Evolutionary conservation across 2,797 vertebrate genomes (phyloP).

Genomic region (Catostomus latipinnis): DNA sequence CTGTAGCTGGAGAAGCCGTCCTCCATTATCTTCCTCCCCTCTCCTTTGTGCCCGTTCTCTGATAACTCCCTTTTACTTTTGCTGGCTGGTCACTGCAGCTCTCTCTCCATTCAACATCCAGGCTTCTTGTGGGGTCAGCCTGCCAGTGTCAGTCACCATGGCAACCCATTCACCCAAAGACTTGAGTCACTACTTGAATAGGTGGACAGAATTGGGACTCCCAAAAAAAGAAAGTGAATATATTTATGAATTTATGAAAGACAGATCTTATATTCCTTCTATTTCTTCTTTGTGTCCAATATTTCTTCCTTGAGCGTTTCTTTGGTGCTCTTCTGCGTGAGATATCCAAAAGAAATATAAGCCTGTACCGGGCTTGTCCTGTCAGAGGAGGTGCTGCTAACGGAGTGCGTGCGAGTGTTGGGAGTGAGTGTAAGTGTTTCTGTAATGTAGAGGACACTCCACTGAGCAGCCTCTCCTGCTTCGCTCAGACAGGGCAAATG

Average conservation of each 20-base stretch:
- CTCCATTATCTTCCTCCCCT: slow-evolving; percentile 85
- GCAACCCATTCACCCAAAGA: slow-evolving; percentile 83
- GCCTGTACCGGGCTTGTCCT: slow-evolving; percentile 70
- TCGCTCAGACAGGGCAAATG: slow-evolving; percentile 66
- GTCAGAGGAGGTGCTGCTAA: slow-evolving; percentile 54
- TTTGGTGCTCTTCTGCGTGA: slow-evolving; percentile 67
- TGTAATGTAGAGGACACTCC: slow-evolving; percentile 79
- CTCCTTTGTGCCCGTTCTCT: slow-evolving; percentile 51
- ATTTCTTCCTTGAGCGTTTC: slow-evolving; percentile 49
- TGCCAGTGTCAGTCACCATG: slow-evolving; percentile 87
- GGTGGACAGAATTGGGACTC: slow-evolving; percentile 55
- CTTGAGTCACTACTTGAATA: slow-evolving; percentile 71
- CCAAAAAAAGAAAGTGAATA: slow-evolving; percentile 44
- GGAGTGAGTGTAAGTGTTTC: slow-evolving; percentile 60
- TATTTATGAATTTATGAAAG: slow-evolving; percentile 20
- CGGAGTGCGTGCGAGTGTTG: slow-evolving; percentile 51
- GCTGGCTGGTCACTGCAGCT: slow-evolving; percentile 67
- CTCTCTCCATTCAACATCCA: no score
- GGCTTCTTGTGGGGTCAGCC: slow-evolving; percentile 74
- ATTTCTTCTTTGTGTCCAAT: neutral
- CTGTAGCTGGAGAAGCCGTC: slow-evolving; percentile 96
- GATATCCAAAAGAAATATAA: slow-evolving; percentile 69
- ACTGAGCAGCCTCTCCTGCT: slow-evolving; percentile 66
- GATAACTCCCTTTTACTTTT: slow-evolving; percentile 69
- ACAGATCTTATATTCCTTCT: no score